Base-by-base conservation (phyloP, 2,797 vertebrate genomes). In the Myotis findleyi region DNA sequence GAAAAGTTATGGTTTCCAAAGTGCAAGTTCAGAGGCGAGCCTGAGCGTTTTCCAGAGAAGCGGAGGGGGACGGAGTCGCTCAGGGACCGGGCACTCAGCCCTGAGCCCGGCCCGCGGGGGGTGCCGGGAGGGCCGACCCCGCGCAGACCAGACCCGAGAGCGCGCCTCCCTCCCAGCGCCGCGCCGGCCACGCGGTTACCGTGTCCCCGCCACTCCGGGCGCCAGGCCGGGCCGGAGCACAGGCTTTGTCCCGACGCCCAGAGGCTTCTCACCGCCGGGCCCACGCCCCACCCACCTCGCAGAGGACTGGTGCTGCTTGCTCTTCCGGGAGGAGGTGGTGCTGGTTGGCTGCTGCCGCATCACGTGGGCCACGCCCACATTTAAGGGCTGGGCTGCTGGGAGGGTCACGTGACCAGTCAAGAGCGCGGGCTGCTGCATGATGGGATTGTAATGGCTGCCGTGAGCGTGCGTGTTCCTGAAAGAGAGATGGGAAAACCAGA, bases 391-490 rank as follows among this genome's bases (percentile, higher is more conserved):
- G 96, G 99, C 99, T 36, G 99, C 98, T 11, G 99, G 99, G 91
- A 99, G 99, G 8, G 99, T 98, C 98, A 99, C 99, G 0, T 99
- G 99, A 97, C 99, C 98, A 0, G 99, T 98, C 96, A 99, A 97
- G 96, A 99, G 98, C 12, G 99, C 98, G 1, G 99, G 99, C 98
- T 99, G 99, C 98, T 99, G 99, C 99, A 99, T 99, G 98, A 99
- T 99, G 98, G 99, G 99, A 98, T 99, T 99, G 93, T 99, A 99
- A 98, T 99, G 99, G 98, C 99, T 99, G 97, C 99, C 98, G 1
- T 99, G 99, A 93, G 99, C 98, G 21, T 99, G 99, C 3, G 99
- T 98, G 98, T 99, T 99, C 98, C 99, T 99, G 98, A 9, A 95
- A 96, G 41, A 27, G 47, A 95, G 1, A 41, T 14, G 21, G 81